Evolutionary conservation across 2,113 vertebrate species (phyloP), one percentile per base, ranked within the genome.

Genomic region (Otolemur garnettii): DNA sequence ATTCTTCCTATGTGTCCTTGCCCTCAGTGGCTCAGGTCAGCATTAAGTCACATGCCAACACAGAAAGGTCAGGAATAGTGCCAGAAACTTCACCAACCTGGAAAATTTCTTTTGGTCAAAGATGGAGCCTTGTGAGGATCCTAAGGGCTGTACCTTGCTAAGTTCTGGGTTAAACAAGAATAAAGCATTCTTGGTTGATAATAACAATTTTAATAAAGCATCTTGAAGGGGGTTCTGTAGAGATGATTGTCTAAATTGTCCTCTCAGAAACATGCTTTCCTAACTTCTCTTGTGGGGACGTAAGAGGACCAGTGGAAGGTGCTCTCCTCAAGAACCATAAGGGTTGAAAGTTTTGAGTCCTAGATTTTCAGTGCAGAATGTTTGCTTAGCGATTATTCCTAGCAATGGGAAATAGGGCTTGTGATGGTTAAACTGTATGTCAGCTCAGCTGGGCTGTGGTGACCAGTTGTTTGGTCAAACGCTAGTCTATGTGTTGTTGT

Each of bases 251-350:
- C 60, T 82, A 64, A 90, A 82, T 14, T 60, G 28, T 33, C 19
- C 11, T 45, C 28, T n/a, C 35, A 74, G 53, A 90, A 50, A 50
- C 26, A 11, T 13, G 18, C 21, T 68, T 38, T 71, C 33, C 35
- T 57, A 21, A 55, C 66, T 81, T 64, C 35, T 57, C 15, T 68
- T 59, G 69, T 4, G 24, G 50, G 60, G 33, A 26, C 17, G 10
- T 2, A 13, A 33, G 21, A 0, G 10, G 35, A 22, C 19, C 50
- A 8, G 24, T 3, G 7, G 50, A 42, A 2, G 4, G 7, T 4
- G 2, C 2, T 24, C 22, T 50, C 55, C 11, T 35, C 7, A n/a
- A 50, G 75, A 85, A 57, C 59, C 4, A 5, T 38, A 21, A 81
- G 60, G 59, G 42, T 8, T 45, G 28, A 62, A 84, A 68, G 18